Percentiles rank a stretch among this genome's conserved stretches.
phyloP scores from a whole-genome alignment of 2,113 vertebrate genomes.

The Sakesphorus luctuosus region DNA sequence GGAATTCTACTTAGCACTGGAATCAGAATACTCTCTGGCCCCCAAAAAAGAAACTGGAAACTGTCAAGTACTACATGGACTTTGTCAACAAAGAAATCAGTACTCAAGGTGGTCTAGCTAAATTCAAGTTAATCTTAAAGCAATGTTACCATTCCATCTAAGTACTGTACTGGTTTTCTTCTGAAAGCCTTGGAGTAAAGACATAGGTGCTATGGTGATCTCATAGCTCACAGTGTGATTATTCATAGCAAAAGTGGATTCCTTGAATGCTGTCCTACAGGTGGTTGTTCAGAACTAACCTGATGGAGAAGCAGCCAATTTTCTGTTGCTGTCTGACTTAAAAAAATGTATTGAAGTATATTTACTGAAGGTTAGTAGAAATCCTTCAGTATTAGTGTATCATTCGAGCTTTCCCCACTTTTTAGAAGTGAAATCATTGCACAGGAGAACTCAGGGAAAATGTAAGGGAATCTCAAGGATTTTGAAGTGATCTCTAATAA shows the following conservation, averaged over 20 bases:
- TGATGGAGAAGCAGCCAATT: neutral
- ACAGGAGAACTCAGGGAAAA: neutral
- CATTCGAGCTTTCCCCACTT: neutral
- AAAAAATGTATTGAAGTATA: neutral
- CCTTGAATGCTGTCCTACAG: neutral
- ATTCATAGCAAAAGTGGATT: neutral
- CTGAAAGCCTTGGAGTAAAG: neutral
- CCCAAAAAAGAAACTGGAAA: neutral
- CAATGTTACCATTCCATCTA: neutral
- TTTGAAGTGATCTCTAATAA: neutral
- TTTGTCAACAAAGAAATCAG: neutral
- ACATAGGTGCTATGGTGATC: neutral
- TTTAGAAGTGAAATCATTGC: neutral
- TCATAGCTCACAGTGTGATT: neutral
- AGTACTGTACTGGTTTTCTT: neutral
- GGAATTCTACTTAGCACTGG: neutral
- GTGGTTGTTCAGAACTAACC: neutral
- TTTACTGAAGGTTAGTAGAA: neutral
- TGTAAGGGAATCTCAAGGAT: neutral
- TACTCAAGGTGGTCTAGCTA: neutral
- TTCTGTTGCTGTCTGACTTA: neutral
- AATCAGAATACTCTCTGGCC: neutral
- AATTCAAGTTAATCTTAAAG: neutral
- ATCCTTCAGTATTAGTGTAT: neutral
- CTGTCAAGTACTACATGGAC: neutral